These are phyloP conservation scores for Parelbella ahira DNA, from an alignment of 2,888 invertebrate species.

Conservation along the genomic window DNA sequence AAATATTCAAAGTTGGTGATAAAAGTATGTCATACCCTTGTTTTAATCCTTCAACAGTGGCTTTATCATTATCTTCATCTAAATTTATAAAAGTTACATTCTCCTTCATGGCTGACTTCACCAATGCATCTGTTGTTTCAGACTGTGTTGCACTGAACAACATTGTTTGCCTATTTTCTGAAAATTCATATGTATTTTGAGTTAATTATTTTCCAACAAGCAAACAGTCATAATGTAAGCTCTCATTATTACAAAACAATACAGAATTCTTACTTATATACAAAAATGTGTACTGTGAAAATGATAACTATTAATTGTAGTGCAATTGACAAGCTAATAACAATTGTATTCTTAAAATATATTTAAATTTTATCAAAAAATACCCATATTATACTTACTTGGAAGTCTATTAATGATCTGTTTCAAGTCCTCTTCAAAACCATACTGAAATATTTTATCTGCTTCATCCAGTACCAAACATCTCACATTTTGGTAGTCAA, in stretches of 20 bases:
- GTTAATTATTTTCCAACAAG: no score
- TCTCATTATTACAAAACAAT: no score
- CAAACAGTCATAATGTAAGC: no score
- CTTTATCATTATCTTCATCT: constrained; percentile 89
- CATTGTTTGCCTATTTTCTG: constrained; percentile 97
- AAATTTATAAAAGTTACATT: constrained; percentile 95
- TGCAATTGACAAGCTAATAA: no score
- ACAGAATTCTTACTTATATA: no score
- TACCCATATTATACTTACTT: constrained; percentile 87
- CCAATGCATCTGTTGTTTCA: constrained; percentile 92
- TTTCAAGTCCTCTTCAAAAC: constrained; percentile 97
- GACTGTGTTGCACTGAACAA: constrained; percentile 97
- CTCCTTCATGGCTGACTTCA: constrained; percentile 92
- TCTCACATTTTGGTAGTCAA: constrained; percentile 93
- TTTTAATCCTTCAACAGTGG: constrained; percentile 90
- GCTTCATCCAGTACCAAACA: constrained; percentile 98
- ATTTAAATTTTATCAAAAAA: no score
- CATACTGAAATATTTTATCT: constrained; percentile 97
- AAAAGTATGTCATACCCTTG: constrained; percentile 86
- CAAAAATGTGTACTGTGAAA: no score
- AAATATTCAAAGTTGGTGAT: no score
- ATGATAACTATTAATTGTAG: no score
- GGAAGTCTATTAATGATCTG: constrained; percentile 94
- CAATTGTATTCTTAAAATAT: no score
- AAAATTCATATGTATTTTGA: no score